Evolutionary conservation across 2,888 invertebrate species (phyloP).

Genomic region (Watsonalla binaria): DNA sequence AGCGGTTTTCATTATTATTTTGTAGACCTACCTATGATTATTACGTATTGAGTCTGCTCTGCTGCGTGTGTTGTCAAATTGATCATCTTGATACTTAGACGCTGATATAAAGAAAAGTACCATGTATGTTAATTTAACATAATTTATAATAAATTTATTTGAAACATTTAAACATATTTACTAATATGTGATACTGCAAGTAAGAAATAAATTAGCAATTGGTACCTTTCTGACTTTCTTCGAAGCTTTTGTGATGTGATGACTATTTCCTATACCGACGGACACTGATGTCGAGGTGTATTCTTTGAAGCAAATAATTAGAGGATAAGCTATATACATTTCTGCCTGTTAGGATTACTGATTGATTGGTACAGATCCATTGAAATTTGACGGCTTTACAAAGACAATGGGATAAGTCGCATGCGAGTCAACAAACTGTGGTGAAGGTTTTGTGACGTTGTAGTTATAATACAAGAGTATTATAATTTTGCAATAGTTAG

Average conservation of each 20-base stretch:
- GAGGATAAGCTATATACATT: slow-evolving; percentile 20
- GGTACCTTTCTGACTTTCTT: slow-evolving; percentile 66
- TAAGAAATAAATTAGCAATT: slow-evolving; percentile 19
- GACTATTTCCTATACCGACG: slow-evolving; percentile 25
- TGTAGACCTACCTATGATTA: slow-evolving; percentile 67
- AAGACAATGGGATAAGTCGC: slow-evolving; percentile 48
- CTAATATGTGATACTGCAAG: slow-evolving; percentile 5
- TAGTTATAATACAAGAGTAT: slow-evolving; percentile 44
- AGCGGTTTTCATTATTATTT: slow-evolving; percentile 68
- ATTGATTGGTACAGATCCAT: not conserved
- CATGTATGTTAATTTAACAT: slow-evolving; percentile 24
- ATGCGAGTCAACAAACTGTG: slow-evolving; percentile 58
- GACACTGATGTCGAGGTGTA: slow-evolving; percentile 9
- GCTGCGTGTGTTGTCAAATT: slow-evolving; percentile 75
- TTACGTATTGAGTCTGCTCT: slow-evolving; percentile 72
- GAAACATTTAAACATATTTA: not conserved
- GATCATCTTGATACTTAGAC: slow-evolving; percentile 66
- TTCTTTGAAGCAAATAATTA: slow-evolving; percentile 16
- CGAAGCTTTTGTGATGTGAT: slow-evolving; percentile 76
- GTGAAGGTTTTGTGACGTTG: slow-evolving; percentile 65
- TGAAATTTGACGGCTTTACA: not conserved
- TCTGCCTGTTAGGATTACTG: slow-evolving; percentile 38
- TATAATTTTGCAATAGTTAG: slow-evolving; percentile 61
- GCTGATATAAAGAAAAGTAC: slow-evolving; percentile 68
- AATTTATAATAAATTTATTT: not conserved